Evolutionary conservation across 1,140 invertebrate species (phyloP), one percentile per base, ranked within the genome.

Genomic region (Caligus rogercresseyi): DNA sequence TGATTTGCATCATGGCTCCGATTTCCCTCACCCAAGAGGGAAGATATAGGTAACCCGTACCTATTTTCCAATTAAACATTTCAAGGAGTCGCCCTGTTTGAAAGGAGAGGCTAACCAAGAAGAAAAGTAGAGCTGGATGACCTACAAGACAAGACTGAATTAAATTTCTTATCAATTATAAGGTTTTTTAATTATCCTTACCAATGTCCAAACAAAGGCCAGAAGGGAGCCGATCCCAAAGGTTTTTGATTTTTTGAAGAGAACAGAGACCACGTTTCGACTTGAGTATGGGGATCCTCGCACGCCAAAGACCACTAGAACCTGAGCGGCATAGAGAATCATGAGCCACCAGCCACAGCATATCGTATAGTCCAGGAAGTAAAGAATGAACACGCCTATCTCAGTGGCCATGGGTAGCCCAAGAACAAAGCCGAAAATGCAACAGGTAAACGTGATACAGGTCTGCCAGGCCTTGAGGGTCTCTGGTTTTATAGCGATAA

Each of bases 361-460:
- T 66, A 89, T 74, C 51, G 81, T 80, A 69, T 85, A 86, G 71
- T 91, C 89, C 68, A 89, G 71, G 69, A 87, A 88, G 70, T 90
- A 88, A 0, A 89, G 78, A 2, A 89, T 79, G 64, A 81, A 81
- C 61, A 89, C 83, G n/a, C 87, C 87, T 68, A 84, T 87, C 77
- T 92, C 87, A 16, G 88, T 90, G 55, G 86, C 84, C 74, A 95
- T 81, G 20, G 87, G 82, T 67, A 95, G 77, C 18, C 89, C 87
- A n/a, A 92, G 72, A 15, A 87, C 77, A 64, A 90, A 83, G 7
- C 84, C 88, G 59, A 84, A 81, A 0, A 84, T 79, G 68, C 87
- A 91, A 67, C 85, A 84, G 58, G 89, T 80, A 69, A 91, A 86
- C 0, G 87, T 88, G 54, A 90, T 86, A 3, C 83, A 87, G 0